Percentiles rank a stretch among this genome's conserved stretches.
Conservation (phyloP, 1,140 invertebrate species). For the Macrotrachela quadricornifera region DNA sequence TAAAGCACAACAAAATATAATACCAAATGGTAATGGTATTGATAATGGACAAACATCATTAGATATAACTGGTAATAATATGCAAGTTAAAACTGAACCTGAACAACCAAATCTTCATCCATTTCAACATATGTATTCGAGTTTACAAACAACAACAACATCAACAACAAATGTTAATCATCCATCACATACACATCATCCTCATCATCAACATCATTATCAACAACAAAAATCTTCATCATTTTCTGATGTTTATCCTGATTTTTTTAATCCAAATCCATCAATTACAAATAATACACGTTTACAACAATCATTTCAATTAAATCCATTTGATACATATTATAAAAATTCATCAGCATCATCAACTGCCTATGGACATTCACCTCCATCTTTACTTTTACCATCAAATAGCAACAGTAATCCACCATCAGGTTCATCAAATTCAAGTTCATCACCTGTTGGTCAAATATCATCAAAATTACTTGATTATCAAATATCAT, state of each 20-base stretch:
- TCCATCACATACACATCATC: not conserved
- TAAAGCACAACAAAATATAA: not conserved
- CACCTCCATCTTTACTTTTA: too few species aligned
- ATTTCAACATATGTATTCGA: not conserved
- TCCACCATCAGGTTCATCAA: too few species aligned
- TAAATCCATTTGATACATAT: not conserved
- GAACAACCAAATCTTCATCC: not conserved
- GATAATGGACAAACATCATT: too few species aligned
- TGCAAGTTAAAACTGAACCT: too few species aligned
- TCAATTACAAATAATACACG: not conserved
- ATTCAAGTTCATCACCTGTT: too few species aligned
- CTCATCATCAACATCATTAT: not conserved
- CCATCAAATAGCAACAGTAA: too few species aligned
- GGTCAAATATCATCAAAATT: too few species aligned
- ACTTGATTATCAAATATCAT: not conserved
- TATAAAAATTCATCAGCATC: not conserved
- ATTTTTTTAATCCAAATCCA: not conserved
- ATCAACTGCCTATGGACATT: not conserved
- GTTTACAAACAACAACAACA: not conserved
- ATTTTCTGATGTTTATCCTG: not conserved
- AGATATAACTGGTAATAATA: too few species aligned
- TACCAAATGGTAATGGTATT: not conserved
- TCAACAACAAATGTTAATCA: not conserved
- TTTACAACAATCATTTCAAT: not conserved
- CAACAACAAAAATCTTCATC: not conserved